Conservation (phyloP, 2,888 invertebrate species). For the Epinotia bilunana region DNA sequence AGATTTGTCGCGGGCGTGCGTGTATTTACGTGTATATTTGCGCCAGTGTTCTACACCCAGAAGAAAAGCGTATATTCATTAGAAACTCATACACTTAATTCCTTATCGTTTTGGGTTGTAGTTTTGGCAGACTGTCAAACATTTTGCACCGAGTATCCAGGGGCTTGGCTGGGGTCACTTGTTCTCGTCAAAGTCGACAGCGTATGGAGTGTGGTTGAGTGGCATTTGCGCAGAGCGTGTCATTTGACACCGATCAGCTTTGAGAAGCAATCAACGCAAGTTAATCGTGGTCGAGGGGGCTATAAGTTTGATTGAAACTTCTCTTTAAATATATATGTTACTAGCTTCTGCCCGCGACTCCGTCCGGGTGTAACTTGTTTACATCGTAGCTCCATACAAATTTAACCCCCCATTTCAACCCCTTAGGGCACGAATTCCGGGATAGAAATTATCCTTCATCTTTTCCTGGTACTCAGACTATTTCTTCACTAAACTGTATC, state of each 20-base stretch:
- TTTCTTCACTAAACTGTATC: too few relatives aligned
- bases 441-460: too few relatives aligned
- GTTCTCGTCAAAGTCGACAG: conserved; percentile 34
- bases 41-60: neutral
- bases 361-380: too few relatives aligned
- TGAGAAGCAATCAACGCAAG: conserved; percentile 12
- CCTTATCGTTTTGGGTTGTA: conserved; percentile 9
- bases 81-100: neutral
- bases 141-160: conserved; percentile 40
- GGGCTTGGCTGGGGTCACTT: conserved; percentile 37
- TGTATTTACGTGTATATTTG: conserved; percentile 33
- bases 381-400: too few relatives aligned
- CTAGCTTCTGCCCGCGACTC: too few relatives aligned
- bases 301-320: neutral
- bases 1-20: conserved; percentile 28
- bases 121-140: conserved; percentile 40
- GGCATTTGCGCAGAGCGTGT: conserved; percentile 29
- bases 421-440: too few relatives aligned
- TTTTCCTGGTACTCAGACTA: too few relatives aligned
- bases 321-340: neutral
- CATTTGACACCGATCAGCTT: conserved; percentile 35
- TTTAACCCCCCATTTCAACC: too few relatives aligned
- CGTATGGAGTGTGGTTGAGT: conserved; percentile 37
- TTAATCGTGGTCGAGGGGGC: conserved; percentile 3
- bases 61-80: neutral